phyloP scores from a whole-genome alignment of 2,797 vertebrate species.

The Tinamus major region DNA sequence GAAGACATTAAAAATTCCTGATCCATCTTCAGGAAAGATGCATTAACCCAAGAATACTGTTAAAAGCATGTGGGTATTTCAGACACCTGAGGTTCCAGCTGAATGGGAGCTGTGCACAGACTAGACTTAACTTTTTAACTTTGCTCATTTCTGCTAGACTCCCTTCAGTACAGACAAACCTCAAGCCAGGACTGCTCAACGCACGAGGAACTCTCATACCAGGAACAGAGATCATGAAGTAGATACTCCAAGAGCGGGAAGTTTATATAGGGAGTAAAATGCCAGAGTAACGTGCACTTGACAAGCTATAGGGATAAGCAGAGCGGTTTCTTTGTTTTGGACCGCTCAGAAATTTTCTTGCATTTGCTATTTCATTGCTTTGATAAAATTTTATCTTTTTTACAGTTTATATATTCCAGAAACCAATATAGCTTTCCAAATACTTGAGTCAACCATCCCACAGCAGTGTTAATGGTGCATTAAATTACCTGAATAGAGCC shows the following conservation, averaged over 20 bases:
- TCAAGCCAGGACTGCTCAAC: background rate
- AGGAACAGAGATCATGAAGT: background rate
- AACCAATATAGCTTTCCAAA: background rate
- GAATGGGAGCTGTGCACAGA: background rate
- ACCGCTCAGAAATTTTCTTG: background rate
- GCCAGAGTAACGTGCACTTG: background rate
- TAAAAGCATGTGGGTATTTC: background rate
- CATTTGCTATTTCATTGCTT: background rate
- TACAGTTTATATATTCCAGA: background rate
- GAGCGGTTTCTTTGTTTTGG: background rate
- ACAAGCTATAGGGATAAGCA: background rate
- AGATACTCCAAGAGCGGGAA: background rate
- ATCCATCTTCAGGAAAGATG: background rate
- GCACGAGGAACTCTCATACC: background rate
- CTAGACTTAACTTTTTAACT: background rate
- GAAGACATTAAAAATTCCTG: background rate
- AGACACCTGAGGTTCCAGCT: background rate
- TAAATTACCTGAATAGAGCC: background rate
- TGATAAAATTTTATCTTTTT: background rate
- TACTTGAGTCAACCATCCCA: background rate
- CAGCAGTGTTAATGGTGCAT: background rate
- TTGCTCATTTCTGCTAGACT: background rate
- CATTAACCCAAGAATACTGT: background rate
- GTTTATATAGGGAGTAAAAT: background rate
- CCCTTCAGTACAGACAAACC: background rate